A percentile compares a stretch with the other conserved stretches of the same genome.
These are phyloP conservation scores for Drosophila engyochracea DNA, from an alignment of 2,888 invertebrate species.

Conservation along the genomic window DNA sequence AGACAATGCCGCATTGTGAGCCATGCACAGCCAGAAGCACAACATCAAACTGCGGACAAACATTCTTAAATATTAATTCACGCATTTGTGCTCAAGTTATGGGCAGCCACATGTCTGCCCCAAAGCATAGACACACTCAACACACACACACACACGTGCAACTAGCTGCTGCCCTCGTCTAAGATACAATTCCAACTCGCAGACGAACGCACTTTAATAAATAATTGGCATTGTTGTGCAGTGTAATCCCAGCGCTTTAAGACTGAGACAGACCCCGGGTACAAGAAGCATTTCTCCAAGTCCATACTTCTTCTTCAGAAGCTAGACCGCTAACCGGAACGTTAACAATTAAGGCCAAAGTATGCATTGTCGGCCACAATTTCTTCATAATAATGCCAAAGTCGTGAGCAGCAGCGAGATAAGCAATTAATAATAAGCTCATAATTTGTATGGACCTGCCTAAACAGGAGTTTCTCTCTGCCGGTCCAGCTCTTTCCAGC, in stretches of 20 bases:
- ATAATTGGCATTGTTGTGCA: constrained; percentile 76
- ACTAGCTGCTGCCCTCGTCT: not conserved
- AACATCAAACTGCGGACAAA: constrained; percentile 30
- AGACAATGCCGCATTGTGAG: constrained; percentile 67
- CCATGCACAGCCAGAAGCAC: constrained; percentile 16
- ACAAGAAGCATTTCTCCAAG: constrained; percentile 9
- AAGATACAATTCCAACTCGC: constrained; percentile 28
- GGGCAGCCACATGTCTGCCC: constrained; percentile 45
- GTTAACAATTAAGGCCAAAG: constrained; percentile 75
- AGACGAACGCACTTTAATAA: constrained; percentile 74
- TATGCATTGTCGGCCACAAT: constrained; percentile 69
- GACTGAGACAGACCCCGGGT: constrained; percentile 21
- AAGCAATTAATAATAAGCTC: constrained; percentile 84
- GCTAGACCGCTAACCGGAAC: constrained; percentile 67
- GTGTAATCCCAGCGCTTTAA: constrained; percentile 68
- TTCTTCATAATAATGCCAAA: constrained; percentile 72
- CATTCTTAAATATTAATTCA: constrained; percentile 75
- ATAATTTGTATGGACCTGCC: constrained; percentile 82
- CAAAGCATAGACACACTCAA: not conserved
- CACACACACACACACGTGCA: not conserved
- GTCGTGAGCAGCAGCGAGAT: constrained; percentile 40
- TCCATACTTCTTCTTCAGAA: constrained; percentile 12
- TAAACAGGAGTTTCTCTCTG: constrained; percentile 49
- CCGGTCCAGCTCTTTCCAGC: constrained; percentile 7
- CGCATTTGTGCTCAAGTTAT: constrained; percentile 73